Conservation (phyloP, 2,797 vertebrate species). For the Hylomyscus alleni region DNA sequence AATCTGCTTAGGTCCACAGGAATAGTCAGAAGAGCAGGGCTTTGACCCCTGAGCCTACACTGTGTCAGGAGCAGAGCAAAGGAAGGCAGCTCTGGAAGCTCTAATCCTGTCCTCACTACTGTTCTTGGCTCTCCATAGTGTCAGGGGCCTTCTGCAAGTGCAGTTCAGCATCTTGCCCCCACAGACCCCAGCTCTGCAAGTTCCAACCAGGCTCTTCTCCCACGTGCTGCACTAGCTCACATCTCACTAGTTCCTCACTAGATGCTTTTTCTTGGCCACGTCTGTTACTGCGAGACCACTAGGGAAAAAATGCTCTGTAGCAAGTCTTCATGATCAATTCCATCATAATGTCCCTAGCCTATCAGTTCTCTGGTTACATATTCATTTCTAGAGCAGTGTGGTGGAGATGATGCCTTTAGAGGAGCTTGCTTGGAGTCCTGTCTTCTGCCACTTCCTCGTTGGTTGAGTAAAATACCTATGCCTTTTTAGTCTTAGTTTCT, state of each 20-base stretch:
- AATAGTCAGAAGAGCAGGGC: constrained; percentile 21
- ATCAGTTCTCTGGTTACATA: background rate
- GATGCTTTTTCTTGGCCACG: background rate
- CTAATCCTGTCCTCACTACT: background rate
- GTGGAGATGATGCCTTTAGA: background rate
- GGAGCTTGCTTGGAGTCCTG: background rate
- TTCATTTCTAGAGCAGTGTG: background rate
- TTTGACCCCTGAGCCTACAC: background rate
- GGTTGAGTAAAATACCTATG: constrained; percentile 8
- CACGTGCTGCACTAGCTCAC: background rate
- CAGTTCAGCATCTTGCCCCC: background rate
- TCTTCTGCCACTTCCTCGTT: background rate
- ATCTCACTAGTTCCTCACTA: background rate
- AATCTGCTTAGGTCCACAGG: constrained; percentile 7
- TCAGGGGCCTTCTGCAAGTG: background rate
- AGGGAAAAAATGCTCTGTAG: background rate
- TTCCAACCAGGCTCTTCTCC: background rate
- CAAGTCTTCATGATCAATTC: background rate
- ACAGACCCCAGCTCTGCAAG: background rate
- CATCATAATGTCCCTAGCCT: background rate
- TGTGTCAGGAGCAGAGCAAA: background rate
- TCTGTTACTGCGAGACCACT: background rate
- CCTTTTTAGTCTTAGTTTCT: constrained; percentile 37
- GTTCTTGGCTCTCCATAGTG: background rate
- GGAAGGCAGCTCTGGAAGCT: background rate